A percentile compares a stretch with the other conserved stretches of the same genome.
phyloP scores from a whole-genome alignment of 1,140 invertebrate genomes.

The Grapholita molesta region DNA sequence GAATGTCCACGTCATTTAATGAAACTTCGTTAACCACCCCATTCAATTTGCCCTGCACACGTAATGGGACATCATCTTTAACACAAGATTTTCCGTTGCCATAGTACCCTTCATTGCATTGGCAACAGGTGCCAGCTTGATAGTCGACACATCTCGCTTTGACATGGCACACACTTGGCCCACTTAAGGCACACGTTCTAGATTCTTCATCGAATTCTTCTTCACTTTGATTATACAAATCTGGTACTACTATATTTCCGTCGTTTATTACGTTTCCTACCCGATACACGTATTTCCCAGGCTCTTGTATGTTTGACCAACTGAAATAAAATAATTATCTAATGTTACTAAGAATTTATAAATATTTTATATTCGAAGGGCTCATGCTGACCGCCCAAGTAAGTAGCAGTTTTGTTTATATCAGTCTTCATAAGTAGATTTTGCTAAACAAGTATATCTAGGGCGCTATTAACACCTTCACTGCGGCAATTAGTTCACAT shows the following conservation, averaged over 20 bases:
- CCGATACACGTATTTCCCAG: conserved; percentile 91
- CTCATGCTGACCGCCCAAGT: no score
- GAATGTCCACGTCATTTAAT: conserved; percentile 89
- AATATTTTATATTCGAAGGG: not conserved
- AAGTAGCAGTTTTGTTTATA: no score
- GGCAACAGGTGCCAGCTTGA: conserved; percentile 91
- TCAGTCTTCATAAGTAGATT: no score
- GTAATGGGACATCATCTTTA: conserved; percentile 87
- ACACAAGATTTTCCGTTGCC: conserved; percentile 96
- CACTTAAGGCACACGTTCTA: conserved; percentile 78
- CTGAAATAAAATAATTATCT: conserved; percentile 78
- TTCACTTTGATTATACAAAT: conserved; percentile 75
- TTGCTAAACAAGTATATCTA: no score
- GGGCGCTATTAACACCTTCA: no score
- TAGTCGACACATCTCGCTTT: conserved; percentile 91
- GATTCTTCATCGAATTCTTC: conserved; percentile 63
- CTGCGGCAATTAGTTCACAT: no score
- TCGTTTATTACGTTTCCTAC: conserved; percentile 83
- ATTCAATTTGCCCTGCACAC: conserved; percentile 91
- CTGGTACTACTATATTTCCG: conserved; percentile 83
- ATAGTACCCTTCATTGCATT: conserved; percentile 88
- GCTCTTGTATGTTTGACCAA: conserved; percentile 89
- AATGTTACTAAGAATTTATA: not conserved
- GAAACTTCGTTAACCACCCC: conserved; percentile 88
- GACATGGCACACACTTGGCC: conserved; percentile 86